A percentile compares a stretch with the other conserved stretches of the same genome.
phyloP scores from a whole-genome alignment of 1,140 invertebrate species.

The Dermatophagoides farinae region DNA sequence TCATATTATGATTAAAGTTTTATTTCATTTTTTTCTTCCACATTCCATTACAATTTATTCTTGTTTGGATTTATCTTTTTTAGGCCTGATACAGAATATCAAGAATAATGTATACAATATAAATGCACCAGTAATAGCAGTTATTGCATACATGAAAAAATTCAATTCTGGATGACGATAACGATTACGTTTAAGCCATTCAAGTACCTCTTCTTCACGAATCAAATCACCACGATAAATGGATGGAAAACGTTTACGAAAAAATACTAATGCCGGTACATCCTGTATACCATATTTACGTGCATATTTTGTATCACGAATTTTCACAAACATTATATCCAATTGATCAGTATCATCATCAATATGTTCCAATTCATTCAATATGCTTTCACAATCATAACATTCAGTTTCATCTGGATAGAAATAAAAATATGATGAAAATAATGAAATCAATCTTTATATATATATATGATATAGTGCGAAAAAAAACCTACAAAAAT shows the following conservation, averaged over 20 bases:
- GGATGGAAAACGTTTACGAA: slow-evolving; percentile 75
- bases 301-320: slow-evolving; percentile 71
- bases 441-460: neutral
- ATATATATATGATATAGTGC: neutral
- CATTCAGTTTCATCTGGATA: slow-evolving; percentile 42
- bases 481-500: slow-evolving; percentile 55
- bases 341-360: slow-evolving; percentile 80
- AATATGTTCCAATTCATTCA: slow-evolving; percentile 68
- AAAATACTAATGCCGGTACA: slow-evolving; percentile 73
- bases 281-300: slow-evolving; percentile 86
- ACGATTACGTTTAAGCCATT: slow-evolving; percentile 77
- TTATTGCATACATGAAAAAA: slow-evolving; percentile 78
- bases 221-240: slow-evolving; percentile 73
- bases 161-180: slow-evolving; percentile 79
- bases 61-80: neutral
- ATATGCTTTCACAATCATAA: slow-evolving; percentile 47
- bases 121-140: slow-evolving; percentile 61
- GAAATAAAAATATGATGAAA: neutral
- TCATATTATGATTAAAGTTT: no score
- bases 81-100: slow-evolving; percentile 50
- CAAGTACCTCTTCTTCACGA: slow-evolving; percentile 64
- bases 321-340: slow-evolving; percentile 85
- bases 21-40: no score
- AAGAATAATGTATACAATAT: slow-evolving; percentile 72
- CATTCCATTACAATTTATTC: no score